These are phyloP conservation scores for Sylvilagus floridanus DNA, from an alignment of 2,797 vertebrate species.

Conservation along the genomic window DNA sequence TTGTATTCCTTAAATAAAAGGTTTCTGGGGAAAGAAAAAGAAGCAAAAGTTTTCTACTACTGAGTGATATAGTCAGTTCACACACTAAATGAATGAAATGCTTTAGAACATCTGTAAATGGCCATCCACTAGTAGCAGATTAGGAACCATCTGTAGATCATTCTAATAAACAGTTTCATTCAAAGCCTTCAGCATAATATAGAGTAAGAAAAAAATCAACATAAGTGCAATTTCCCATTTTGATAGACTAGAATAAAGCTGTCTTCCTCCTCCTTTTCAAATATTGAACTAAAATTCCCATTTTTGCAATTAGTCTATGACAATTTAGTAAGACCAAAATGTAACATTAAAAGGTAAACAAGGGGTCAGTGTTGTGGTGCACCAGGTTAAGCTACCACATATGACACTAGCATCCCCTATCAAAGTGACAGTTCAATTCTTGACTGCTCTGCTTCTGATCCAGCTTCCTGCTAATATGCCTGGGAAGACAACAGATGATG, in stretches of 20 bases:
- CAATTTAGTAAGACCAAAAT: slow-evolving; percentile 15
- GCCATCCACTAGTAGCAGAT: neutral
- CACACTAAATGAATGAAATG: neutral
- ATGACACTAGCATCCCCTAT: too few relatives aligned
- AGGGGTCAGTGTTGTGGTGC: too few relatives aligned
- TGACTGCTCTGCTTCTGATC: too few relatives aligned
- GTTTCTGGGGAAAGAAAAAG: too few relatives aligned
- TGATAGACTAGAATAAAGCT: neutral
- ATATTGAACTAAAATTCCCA: neutral
- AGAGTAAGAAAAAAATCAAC: neutral
- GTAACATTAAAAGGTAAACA: slow-evolving; percentile 6
- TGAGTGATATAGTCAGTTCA: neutral
- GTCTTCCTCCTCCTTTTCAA: neutral
- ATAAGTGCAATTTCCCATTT: neutral
- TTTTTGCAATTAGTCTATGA: neutral
- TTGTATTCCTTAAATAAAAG: too few relatives aligned
- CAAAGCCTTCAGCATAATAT: slow-evolving; percentile 2
- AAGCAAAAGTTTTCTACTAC: neutral
- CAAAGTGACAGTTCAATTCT: too few relatives aligned
- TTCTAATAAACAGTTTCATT: neutral
- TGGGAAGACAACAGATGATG: too few relatives aligned
- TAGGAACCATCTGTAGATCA: neutral
- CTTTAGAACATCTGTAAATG: slow-evolving; percentile 12
- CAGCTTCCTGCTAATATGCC: too few relatives aligned
- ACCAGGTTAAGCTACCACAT: too few relatives aligned